Evolutionary conservation across 2,797 vertebrate species (phyloP).

Genomic region (Brachyalestes nurse): DNA sequence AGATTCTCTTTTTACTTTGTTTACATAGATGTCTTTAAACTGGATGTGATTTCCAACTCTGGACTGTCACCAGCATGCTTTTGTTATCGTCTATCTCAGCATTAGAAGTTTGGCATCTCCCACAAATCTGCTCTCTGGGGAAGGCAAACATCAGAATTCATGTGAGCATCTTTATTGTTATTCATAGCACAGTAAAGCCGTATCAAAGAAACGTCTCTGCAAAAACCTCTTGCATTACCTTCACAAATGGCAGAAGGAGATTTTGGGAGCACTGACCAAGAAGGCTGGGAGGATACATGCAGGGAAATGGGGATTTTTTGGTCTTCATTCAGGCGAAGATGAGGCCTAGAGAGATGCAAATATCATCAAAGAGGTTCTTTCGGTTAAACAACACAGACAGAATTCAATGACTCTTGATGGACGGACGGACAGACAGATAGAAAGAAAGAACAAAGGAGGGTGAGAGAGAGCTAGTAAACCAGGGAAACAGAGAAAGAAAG

Average conservation of each 20-base stretch:
- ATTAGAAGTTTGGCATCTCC: conserved; percentile 29
- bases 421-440: neutral
- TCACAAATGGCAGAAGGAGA: conserved; percentile 2
- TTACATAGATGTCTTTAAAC: conserved; percentile 32
- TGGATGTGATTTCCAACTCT: conserved; percentile 25
- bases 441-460: neutral
- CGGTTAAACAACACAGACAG: neutral
- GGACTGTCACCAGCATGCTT: conserved; percentile 24
- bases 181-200: conserved; percentile 15
- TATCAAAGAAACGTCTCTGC: conserved; percentile 6
- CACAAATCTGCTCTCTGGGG: conserved; percentile 30
- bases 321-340: conserved; percentile 3
- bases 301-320: conserved; percentile 11
- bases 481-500: neutral
- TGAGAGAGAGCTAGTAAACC: too few species aligned
- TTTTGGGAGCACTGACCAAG: conserved; percentile 4
- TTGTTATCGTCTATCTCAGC: conserved; percentile 26
- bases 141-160: conserved; percentile 22
- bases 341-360: conserved; percentile 31
- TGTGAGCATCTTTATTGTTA: conserved; percentile 26
- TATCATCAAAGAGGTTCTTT: conserved; percentile 24
- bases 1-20: conserved; percentile 30
- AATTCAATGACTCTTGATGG: neutral
- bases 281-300: neutral
- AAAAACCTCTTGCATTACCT: neutral